Evolutionary conservation across 1,140 invertebrate species (phyloP).

Genomic region (Wasmannia auropunctata): DNA sequence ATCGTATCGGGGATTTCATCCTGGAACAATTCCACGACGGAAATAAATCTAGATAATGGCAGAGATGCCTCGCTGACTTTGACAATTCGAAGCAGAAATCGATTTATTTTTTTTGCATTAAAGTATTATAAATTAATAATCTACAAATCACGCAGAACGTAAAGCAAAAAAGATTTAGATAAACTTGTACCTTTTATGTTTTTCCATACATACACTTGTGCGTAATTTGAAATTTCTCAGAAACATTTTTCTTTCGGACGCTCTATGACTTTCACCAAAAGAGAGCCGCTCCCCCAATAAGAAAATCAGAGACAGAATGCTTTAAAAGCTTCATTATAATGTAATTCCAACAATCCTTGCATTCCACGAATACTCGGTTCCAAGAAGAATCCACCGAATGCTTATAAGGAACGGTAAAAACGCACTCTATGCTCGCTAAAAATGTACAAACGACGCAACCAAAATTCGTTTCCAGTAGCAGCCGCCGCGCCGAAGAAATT

Average conservation of each 20-base stretch:
- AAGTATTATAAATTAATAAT: not conserved
- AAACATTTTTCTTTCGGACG: not conserved
- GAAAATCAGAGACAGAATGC: conserved; percentile 27
- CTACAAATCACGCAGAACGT: not conserved
- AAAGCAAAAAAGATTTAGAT: not conserved
- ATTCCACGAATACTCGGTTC: conserved; percentile 28
- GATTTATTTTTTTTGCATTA: not conserved
- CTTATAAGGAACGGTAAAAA: conserved; percentile 20
- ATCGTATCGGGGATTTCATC: conserved; percentile 17
- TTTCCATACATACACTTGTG: not conserved
- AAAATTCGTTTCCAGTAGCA: conserved; percentile 36
- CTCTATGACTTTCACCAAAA: not conserved
- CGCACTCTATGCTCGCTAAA: conserved; percentile 30
- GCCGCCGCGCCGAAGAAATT: conserved; percentile 33
- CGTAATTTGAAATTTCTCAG: not conserved
- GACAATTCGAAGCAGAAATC: not conserved
- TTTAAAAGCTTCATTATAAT: conserved; percentile 48
- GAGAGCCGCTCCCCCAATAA: not conserved
- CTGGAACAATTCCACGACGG: conserved; percentile 28
- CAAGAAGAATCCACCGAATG: conserved; percentile 28
- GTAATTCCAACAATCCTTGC: conserved; percentile 22
- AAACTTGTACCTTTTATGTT: not conserved
- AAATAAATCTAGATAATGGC: conserved; percentile 28
- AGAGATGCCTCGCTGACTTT: not conserved
- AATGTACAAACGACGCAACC: conserved; percentile 49